Evolutionary conservation across 1,140 invertebrate species (phyloP).

Genomic region (Diachasma alloeum): DNA sequence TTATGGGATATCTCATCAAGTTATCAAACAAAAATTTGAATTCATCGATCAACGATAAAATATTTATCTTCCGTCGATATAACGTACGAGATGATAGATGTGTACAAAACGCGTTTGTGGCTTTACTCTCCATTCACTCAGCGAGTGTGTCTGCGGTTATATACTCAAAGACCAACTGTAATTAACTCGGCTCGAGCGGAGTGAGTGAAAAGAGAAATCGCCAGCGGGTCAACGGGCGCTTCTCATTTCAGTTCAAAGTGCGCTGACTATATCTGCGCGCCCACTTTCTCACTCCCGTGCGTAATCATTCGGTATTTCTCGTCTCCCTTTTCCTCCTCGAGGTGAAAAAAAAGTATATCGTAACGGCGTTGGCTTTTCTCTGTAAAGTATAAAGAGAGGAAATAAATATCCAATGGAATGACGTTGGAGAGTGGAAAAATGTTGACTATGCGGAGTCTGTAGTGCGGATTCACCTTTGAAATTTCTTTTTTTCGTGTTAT

Average conservation of each 20-base stretch:
- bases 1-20: no score
- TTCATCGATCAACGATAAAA: background rate
- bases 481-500: background rate
- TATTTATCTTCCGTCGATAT: background rate
- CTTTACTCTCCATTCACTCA: background rate
- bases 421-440: background rate
- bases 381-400: background rate
- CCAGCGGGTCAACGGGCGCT: background rate
- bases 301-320: background rate
- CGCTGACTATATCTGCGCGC: background rate
- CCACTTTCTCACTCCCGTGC: background rate
- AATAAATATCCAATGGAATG: background rate
- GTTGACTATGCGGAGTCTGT: background rate
- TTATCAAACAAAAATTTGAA: background rate
- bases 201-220: slow-evolving; percentile 6
- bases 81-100: background rate
- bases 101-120: background rate
- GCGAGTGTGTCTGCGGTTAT: background rate
- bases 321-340: background rate
- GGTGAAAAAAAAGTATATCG: background rate
- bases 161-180: slow-evolving; percentile 13
- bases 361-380: background rate
- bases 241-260: slow-evolving; percentile 1
- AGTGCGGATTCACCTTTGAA: background rate
- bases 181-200: slow-evolving; percentile 3